Percentiles rank a stretch among this genome's conserved stretches.
phyloP scores from a whole-genome alignment of 2,888 invertebrate genomes.

The Spatulosminthurus flaviceps region DNA sequence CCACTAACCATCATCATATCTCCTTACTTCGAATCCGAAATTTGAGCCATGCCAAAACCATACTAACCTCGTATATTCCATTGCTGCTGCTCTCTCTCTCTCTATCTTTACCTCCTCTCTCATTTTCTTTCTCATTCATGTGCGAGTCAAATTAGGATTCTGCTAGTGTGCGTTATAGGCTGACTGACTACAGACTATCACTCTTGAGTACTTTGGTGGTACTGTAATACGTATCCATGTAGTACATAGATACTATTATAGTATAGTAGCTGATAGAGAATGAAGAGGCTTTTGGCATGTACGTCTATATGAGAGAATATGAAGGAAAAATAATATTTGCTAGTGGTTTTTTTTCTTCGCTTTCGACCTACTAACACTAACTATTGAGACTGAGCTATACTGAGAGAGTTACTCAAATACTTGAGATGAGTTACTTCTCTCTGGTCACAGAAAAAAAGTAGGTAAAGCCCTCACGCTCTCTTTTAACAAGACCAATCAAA shows the following conservation, averaged over 20 bases:
- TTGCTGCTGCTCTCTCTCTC: not conserved
- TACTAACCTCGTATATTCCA: not conserved
- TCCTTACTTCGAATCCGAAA: not conserved
- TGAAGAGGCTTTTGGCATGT: too few species aligned
- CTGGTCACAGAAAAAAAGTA: not conserved
- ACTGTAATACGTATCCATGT: too few species aligned
- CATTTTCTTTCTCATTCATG: too few species aligned
- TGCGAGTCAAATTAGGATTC: too few species aligned
- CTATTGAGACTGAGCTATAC: not conserved
- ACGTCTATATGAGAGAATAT: not conserved
- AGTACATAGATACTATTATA: not conserved
- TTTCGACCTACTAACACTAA: not conserved
- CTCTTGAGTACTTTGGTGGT: too few species aligned
- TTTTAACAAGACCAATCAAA: slow-evolving; percentile 13
- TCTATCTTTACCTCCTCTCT: too few species aligned
- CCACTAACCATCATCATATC: not conserved
- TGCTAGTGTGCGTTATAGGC: too few species aligned
- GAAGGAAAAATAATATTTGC: slow-evolving; percentile 2
- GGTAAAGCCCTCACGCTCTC: not conserved
- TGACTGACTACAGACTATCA: too few species aligned
- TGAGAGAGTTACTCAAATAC: not conserved
- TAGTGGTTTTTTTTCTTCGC: not conserved
- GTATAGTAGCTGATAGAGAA: too few species aligned
- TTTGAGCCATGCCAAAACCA: not conserved
- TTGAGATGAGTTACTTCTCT: not conserved